These are phyloP conservation scores for Rhincodon typus DNA, from an alignment of 2,797 vertebrate species.

Conservation along the genomic window DNA sequence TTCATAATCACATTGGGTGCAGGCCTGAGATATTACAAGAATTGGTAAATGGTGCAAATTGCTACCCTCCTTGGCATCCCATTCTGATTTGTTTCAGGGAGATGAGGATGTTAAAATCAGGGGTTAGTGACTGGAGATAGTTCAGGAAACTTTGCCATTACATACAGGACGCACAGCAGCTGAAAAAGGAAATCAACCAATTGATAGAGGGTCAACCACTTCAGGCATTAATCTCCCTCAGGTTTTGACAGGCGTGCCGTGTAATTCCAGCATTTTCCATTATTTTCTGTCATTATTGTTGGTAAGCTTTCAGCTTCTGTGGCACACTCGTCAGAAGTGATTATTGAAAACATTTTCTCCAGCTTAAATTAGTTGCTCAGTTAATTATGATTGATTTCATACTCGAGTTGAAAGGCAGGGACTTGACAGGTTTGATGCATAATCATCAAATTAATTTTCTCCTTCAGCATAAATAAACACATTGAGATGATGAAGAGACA, in stretches of 20 bases:
- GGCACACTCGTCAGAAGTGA: background rate
- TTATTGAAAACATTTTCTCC: background rate
- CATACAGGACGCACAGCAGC: background rate
- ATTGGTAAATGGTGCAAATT: background rate
- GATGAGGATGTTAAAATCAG: background rate
- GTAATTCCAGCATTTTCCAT: background rate
- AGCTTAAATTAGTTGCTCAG: background rate
- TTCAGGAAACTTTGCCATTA: background rate
- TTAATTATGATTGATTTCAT: background rate
- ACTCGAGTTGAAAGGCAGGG: background rate
- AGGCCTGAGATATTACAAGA: background rate
- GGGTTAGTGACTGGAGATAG: background rate
- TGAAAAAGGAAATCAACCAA: background rate
- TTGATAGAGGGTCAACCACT: no score
- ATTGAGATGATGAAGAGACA: background rate
- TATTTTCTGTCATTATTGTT: background rate
- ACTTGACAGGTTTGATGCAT: background rate
- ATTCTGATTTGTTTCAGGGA: background rate
- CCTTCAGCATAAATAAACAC: background rate
- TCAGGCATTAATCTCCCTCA: background rate
- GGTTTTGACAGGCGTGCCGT: background rate
- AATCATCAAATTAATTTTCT: slow-evolving; percentile 1
- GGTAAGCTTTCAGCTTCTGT: background rate
- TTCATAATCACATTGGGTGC: background rate
- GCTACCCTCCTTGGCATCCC: no score